Evolutionary conservation across 2,888 invertebrate species (phyloP), one percentile per base, ranked within the genome.

Genomic region (Syritta pipiens): DNA sequence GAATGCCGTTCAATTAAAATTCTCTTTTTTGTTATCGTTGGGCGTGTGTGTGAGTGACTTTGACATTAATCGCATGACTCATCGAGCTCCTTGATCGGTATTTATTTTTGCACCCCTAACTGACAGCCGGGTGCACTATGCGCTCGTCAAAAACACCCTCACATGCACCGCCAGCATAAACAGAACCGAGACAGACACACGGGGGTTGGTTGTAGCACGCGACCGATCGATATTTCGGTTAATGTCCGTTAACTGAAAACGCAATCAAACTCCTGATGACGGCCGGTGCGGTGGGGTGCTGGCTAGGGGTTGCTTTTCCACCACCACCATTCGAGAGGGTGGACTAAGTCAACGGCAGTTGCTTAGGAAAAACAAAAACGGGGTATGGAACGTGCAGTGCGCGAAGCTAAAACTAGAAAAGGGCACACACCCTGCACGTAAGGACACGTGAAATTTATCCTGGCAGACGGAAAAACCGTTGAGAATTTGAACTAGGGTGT

Each of bases 141-240:
- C 35, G 57, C 40, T 9, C 35, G 22, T 26, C 28, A 12, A 7
- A 46, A 65, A 77, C 77, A 53, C 77, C 77, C 77, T 77, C 40
- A 49, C 14, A 5, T 17, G 22, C 26, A 37, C 65, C 48, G 48
- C 57, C 57, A 42, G 40, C 75, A 46, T 51, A 53, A 53, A 19
- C 49, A 30, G 40, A 72, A 72, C 77, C 77, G 46, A 72, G 60
- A 60, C 35, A 26, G 26, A 28, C 22, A 26, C 35, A 42, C 59
- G 72, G 77, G 60, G 72, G 55, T 74, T 60, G 62, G n/a, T 5
- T 65, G 24, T 79, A 79, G 79, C 79, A 79, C 79, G 79, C 48
- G 79, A 79, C 74, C 79, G 79, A 79, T 79, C 74, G 79, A 79
- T 79, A 79, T 79, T 79, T 79, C 79, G 46, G 72, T 79, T 79